These are phyloP conservation scores for Nesoenas mayeri DNA, from an alignment of 2,113 vertebrate genomes.

Conservation along the genomic window DNA sequence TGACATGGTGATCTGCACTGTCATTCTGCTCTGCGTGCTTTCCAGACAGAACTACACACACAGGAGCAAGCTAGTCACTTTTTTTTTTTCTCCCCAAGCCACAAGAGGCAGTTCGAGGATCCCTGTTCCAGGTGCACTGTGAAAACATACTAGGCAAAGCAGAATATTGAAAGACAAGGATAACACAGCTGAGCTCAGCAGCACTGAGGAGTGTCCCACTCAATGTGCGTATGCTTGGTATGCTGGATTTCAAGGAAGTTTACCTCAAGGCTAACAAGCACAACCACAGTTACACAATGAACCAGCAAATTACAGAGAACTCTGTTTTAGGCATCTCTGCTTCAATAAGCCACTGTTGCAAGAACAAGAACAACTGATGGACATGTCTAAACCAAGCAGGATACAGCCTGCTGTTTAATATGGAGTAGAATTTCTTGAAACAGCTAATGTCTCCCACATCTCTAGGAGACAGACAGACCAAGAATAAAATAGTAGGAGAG, in stretches of 20 bases:
- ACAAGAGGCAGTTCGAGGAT: not conserved
- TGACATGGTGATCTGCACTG: not conserved
- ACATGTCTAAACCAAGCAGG: not conserved
- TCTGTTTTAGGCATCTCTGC: not conserved
- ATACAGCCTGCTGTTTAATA: not conserved
- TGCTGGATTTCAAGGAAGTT: too few species aligned
- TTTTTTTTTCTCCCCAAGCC: not conserved
- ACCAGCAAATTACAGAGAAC: not conserved
- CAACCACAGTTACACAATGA: accelerated
- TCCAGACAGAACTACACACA: not conserved
- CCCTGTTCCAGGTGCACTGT: not conserved
- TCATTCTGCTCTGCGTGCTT: not conserved
- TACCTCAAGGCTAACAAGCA: not conserved
- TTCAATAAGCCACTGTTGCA: not conserved
- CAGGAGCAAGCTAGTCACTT: not conserved
- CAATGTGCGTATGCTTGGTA: not conserved
- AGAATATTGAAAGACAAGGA: not conserved
- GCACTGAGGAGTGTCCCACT: not conserved
- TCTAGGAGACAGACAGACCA: not conserved
- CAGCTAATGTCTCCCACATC: accelerated
- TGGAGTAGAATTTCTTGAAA: not conserved
- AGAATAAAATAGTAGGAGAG: not conserved
- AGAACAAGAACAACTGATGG: not conserved
- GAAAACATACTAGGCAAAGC: not conserved
- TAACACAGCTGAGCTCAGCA: not conserved